Conservation (phyloP, 1,140 invertebrate species). For the Pseudomyrmex dendroicus region DNA sequence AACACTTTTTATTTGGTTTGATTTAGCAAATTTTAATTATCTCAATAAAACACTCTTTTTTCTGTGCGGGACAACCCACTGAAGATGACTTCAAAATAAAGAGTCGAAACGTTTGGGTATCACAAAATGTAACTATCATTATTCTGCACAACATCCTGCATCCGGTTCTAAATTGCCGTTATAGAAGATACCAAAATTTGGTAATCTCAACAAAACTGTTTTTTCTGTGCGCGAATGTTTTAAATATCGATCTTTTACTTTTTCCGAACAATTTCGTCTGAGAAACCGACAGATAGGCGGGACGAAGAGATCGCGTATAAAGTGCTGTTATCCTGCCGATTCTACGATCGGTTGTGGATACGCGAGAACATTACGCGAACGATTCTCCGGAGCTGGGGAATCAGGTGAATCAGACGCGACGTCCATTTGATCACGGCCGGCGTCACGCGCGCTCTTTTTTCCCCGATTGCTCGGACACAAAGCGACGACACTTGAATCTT, state of each 20-base stretch:
- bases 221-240: neutral
- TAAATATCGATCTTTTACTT: neutral
- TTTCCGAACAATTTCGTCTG: neutral
- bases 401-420: conserved; percentile 29
- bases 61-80: too few species aligned
- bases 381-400: neutral
- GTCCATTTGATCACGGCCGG: conserved; percentile 10
- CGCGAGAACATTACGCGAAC: neutral
- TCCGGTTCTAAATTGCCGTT: too few species aligned
- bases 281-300: neutral
- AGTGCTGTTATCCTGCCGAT: conserved; percentile 11
- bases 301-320: neutral
- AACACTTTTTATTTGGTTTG: too few species aligned
- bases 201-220: too few species aligned
- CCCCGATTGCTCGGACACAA: conserved; percentile 25
- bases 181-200: too few species aligned
- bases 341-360: neutral
- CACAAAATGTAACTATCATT: too few species aligned
- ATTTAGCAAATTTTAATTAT: too few species aligned
- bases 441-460: conserved; percentile 14
- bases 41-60: too few species aligned
- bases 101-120: too few species aligned
- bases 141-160: too few species aligned
- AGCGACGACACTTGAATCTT: conserved; percentile 13
- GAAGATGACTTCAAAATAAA: too few species aligned